A percentile compares a stretch with the other conserved stretches of the same genome.
phyloP scores from a whole-genome alignment of 2,797 vertebrate genomes.

The Pterois miles region DNA sequence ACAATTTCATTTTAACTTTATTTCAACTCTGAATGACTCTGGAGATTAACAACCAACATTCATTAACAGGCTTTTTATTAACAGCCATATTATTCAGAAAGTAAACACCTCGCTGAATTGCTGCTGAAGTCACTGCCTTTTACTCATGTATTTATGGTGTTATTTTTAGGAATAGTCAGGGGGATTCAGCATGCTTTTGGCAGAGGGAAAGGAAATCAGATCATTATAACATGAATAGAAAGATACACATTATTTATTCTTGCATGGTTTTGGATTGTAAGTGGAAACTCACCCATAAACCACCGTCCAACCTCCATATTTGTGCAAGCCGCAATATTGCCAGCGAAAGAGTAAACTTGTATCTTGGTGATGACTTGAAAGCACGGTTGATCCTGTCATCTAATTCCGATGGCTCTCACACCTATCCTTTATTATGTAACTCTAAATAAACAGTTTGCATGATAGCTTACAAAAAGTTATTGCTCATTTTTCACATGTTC shows the following conservation, averaged over 20 bases:
- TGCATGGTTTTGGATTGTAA: not conserved
- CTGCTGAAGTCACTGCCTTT: too few species aligned
- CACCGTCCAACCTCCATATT: not conserved
- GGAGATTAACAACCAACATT: not conserved
- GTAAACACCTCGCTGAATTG: not conserved
- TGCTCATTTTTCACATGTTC: too few species aligned
- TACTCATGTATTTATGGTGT: not conserved
- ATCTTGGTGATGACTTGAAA: not conserved
- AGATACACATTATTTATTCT: not conserved
- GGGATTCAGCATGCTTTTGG: not conserved
- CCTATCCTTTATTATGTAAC: too few species aligned
- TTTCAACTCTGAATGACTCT: constrained; percentile 14
- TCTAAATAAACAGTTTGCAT: too few species aligned
- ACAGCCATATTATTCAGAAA: not conserved
- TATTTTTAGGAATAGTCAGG: not conserved
- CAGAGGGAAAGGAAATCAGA: not conserved
- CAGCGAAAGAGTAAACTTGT: not conserved
- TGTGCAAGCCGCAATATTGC: not conserved
- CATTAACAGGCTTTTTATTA: not conserved
- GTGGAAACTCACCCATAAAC: not conserved
- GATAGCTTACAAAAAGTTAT: too few species aligned
- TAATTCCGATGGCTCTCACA: not conserved
- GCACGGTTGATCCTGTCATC: not conserved
- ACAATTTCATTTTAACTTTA: not conserved
- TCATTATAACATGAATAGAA: not conserved